Percentiles rank a stretch among this genome's conserved stretches.
These are phyloP conservation scores for Choloepus didactylus DNA, from an alignment of 2,797 vertebrate species.

Conservation along the genomic window DNA sequence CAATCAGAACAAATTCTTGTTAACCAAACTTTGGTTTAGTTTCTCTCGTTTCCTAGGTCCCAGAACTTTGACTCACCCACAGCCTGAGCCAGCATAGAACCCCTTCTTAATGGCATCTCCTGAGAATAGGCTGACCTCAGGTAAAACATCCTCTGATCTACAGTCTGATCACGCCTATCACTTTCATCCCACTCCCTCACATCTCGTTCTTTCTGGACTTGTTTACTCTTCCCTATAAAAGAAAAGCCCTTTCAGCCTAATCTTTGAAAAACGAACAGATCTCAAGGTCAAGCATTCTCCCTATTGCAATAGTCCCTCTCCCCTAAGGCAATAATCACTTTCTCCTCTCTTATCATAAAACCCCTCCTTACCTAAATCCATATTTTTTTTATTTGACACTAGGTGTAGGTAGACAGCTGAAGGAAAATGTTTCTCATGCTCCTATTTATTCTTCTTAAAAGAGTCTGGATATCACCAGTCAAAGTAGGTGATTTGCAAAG, in stretches of 20 bases:
- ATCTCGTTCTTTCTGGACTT: neutral
- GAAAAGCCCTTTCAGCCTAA: neutral
- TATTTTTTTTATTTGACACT: neutral
- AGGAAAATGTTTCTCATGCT: neutral
- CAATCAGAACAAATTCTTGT: neutral
- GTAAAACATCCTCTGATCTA: neutral
- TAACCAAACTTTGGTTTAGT: neutral
- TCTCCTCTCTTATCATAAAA: neutral
- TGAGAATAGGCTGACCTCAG: neutral
- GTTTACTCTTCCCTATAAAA: neutral
- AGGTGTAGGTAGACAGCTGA: neutral
- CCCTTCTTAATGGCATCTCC: neutral
- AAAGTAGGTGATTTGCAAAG: neutral
- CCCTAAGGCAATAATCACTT: neutral
- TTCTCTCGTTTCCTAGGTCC: neutral
- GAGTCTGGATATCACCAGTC: neutral
- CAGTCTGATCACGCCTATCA: neutral
- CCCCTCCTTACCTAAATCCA: neutral
- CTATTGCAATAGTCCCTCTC: neutral
- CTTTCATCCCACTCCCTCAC: too few species aligned
- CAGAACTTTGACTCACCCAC: neutral
- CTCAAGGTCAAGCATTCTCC: neutral
- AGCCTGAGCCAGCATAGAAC: neutral
- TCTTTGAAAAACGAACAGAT: neutral
- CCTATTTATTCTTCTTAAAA: neutral